Percentiles rank a stretch among this genome's conserved stretches.
These are phyloP conservation scores for Ormyrus nitidulus DNA, from an alignment of 2,888 invertebrate genomes.

Conservation along the genomic window DNA sequence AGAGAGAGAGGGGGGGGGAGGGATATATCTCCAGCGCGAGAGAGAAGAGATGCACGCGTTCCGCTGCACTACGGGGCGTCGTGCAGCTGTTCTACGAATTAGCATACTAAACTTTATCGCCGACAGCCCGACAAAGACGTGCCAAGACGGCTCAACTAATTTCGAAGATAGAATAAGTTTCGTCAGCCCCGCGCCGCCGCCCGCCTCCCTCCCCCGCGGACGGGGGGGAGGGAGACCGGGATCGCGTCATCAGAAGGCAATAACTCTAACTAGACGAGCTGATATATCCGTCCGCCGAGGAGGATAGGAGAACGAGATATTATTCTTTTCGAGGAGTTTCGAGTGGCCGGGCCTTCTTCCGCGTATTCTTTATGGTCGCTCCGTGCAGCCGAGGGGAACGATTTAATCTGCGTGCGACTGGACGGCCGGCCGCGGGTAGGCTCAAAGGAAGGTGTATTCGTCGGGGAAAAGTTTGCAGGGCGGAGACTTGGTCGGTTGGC, in stretches of 20 bases:
- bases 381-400: too few species aligned
- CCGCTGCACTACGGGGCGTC: conserved; percentile 39
- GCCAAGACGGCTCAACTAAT: conserved; percentile 75
- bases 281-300: background rate
- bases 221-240: background rate
- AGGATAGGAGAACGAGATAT: background rate
- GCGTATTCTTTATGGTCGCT: too few species aligned
- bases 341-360: background rate
- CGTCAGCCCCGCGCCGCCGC: background rate
- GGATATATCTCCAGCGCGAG: background rate
- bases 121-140: conserved; percentile 75
- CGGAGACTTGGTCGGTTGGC: too few species aligned
- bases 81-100: conserved; percentile 75
- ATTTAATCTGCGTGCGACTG: too few species aligned
- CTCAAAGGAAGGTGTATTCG: too few species aligned
- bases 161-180: conserved; percentile 75
- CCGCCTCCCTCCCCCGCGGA: too few species aligned
- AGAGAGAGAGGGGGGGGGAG: conserved; percentile 9
- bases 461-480: too few species aligned
- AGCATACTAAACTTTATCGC: conserved; percentile 76
- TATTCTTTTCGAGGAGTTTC: conserved; percentile 24
- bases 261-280: conserved; percentile 13
- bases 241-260: conserved; percentile 29
- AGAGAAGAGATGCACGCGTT: conserved; percentile 40
- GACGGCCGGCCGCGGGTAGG: too few species aligned